Evolutionary conservation across 2,797 vertebrate species (phyloP), one percentile per base, ranked within the genome.

Genomic region (Prionace glauca): DNA sequence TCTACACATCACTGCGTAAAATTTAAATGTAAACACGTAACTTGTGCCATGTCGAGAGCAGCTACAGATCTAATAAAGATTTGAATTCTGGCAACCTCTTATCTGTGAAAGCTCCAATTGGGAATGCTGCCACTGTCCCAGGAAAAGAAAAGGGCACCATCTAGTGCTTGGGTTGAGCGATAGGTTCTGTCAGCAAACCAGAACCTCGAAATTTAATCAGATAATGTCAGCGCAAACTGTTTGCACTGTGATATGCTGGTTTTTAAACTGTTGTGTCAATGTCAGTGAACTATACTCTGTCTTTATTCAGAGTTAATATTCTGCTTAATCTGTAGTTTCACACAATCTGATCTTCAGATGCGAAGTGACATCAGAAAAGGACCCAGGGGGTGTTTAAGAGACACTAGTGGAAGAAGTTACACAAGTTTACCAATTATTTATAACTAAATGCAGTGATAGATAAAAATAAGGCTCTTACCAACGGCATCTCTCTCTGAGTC

Each of bases 121-220:
- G 97, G 96, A 97, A 96, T 97, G 77, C 56, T 93, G 9, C 94
- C 96, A 96, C 96, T 96, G 96, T 96, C 96, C 95, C 96, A 97
- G 96, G 96, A 96, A 96, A 98, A 98, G 98, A 97, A 98, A 98
- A 97, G 98, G 98, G 98, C 98, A 98, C 98, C 98, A 99, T 98
- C 98, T 99, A 99, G 98, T 98, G 98, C 98, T 98, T 98, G 98
- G 97, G 96, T 96, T 96, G 96, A 97, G 98, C 98, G 98, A 98
- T 98, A 97, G 97, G 98, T 97, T 96, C 96, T 96, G 95, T 84
- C 29, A 69, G 90, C 62, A 20, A 72, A 41, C 20, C 14, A 90
- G 29, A 90, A 62, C 62, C 18, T 14, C 65, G 60, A 62, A 90
- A 84, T 84, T 1, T 7, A 84, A 84, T 22, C 36, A 84, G 60